phyloP scores from a whole-genome alignment of 2,888 invertebrate species.

The Frankliniella intonsa region DNA sequence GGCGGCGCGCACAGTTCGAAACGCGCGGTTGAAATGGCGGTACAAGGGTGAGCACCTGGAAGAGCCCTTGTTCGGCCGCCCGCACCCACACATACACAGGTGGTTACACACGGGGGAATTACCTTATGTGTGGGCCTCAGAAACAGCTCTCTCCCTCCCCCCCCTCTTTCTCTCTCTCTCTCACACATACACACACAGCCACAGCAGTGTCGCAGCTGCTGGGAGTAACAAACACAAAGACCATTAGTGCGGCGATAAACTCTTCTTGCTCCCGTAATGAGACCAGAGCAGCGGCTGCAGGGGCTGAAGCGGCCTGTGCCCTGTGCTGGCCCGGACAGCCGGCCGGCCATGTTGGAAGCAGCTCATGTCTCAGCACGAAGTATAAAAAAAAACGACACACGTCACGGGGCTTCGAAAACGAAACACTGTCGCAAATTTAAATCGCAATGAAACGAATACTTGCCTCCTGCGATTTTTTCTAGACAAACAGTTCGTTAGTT shows the following conservation, averaged over 20 bases:
- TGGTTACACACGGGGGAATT: constrained; percentile 1
- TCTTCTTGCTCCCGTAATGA: not conserved
- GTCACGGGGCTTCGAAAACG: too few relatives aligned
- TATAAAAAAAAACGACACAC: too few relatives aligned
- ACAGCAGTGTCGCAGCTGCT: not conserved
- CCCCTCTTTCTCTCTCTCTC: not conserved
- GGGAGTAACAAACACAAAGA: not conserved
- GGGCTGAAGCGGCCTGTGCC: not conserved
- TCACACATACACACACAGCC: not conserved
- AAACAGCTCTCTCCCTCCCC: not conserved
- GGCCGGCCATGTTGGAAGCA: too few relatives aligned
- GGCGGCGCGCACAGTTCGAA: too few relatives aligned
- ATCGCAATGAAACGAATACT: too few relatives aligned
- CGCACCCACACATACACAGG: not conserved
- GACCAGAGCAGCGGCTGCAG: not conserved
- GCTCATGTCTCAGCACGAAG: too few relatives aligned
- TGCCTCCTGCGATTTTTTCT: too few relatives aligned
- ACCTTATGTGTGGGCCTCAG: not conserved
- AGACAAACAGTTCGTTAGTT: too few relatives aligned
- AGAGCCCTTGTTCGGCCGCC: not conserved
- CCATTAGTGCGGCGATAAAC: constrained; percentile 3
- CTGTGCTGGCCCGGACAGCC: too few relatives aligned
- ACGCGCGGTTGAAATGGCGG: too few relatives aligned
- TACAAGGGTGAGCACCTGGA: too few relatives aligned
- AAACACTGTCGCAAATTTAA: too few relatives aligned